Evolutionary conservation across 2,797 vertebrate genomes (phyloP).

Genomic region (Oryzias dopingdopingensis): DNA sequence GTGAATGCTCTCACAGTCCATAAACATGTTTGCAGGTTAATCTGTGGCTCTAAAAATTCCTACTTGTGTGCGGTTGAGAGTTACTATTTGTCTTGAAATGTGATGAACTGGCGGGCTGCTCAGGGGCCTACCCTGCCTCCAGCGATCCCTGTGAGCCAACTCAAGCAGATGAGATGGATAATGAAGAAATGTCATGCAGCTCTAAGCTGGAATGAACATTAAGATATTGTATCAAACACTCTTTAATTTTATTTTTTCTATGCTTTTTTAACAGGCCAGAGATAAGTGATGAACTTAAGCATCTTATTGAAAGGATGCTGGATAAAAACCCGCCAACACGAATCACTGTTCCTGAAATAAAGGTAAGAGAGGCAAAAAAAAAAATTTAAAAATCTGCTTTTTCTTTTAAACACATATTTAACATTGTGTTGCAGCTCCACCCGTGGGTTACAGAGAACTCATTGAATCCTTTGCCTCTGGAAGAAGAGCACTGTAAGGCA

Average conservation of each 20-base stretch:
- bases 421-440: constrained; percentile 75
- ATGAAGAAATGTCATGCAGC: too few relatives aligned
- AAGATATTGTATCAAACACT: background rate
- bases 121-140: too few relatives aligned
- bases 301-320: constrained; percentile 87
- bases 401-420: background rate
- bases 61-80: too few relatives aligned
- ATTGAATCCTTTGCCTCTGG: constrained; percentile 83
- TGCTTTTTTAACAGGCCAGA: constrained; percentile 68
- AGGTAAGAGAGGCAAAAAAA: constrained; percentile 70
- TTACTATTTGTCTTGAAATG: too few relatives aligned
- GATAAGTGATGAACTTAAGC: constrained; percentile 81
- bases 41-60: too few relatives aligned
- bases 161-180: too few relatives aligned
- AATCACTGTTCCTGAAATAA: constrained; percentile 90
- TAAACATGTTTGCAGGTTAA: too few relatives aligned
- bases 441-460: constrained; percentile 85
- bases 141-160: too few relatives aligned
- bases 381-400: background rate
- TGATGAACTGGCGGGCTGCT: too few relatives aligned
- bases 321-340: constrained; percentile 89
- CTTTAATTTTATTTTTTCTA: background rate
- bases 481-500: constrained; percentile 90
- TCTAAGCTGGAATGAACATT: too few relatives aligned
- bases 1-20: too few relatives aligned